Base-by-base conservation (phyloP, 2,113 vertebrate species). In the Oceanodroma tethys region DNA sequence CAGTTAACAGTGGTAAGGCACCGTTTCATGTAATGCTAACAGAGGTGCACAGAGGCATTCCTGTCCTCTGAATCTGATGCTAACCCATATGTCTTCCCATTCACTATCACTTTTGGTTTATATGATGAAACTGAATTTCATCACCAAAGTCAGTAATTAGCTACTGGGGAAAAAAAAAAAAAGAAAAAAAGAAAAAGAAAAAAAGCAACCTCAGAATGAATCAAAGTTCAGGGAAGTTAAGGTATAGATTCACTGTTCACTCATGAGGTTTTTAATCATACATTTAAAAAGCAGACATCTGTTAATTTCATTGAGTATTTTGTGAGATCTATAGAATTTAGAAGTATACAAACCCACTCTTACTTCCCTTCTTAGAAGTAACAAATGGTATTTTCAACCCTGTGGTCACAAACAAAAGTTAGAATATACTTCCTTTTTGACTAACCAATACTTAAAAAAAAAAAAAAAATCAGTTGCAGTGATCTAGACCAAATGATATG, bases 401-500 rank as follows among this genome's bases (percentile, higher is more conserved):
- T 30, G 6, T 59, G 21, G 42, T 55, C 19, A 47, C 68, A 50
- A 81, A 76, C 43, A 71, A 2, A 72, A 84, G 29, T 25, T 53
- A 78, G 32, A 81, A 73, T 34, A 63, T 74, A 66, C 60, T 88
- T 94, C 50, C 20, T 62, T 81, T 72, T 82, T 79, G 25, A 79
- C 34, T 71, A 71, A 72, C 27, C 48, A 76, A 9, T 42, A 55
- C 29, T 47, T 40, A 67, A 62, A 52, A 86, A 55, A 36, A 43
- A 43, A 43, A 16, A 52, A 27, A 55, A 12, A 18, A 53, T 11
- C 59, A 17, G 19, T 52, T 78, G 22, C 34, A 73, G 38, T 0
- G 0, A 47, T 27, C 19, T 38, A 38, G 47, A 48, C 13, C 30
- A 74, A 82, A 4, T 0, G 30, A 48, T 40, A 11, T 4, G 19